Base-by-base conservation (phyloP, 2,888 invertebrate species). In the Lochmaea crataegi region DNA sequence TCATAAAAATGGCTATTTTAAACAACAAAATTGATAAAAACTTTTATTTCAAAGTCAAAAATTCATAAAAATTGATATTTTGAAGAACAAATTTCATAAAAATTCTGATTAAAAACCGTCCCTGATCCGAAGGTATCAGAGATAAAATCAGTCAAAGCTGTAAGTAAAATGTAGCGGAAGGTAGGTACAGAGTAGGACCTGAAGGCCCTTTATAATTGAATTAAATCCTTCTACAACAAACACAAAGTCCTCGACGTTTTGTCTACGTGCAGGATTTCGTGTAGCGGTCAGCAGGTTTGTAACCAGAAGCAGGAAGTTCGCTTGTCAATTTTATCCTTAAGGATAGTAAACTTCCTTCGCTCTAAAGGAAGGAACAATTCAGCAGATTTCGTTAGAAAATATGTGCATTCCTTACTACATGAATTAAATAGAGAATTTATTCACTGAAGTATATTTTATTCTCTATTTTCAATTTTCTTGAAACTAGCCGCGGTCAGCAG, bases 271-370 rank as follows among this genome's bases (percentile, higher is more conserved):
- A 11, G 61, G 61, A 41, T 42, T 63, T 63, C 42, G 42, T 41
- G n/a, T 63, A 42, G 42, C 61, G 51, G 68, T 69, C 68, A 69
- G 68, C 68, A 68, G 58, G 45, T 57, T 58, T 68, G 42, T 42
- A 10, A 67, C 18, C 10, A 22, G 18, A 42, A 63, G 16, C 41
- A 61, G 68, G 63, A 69, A 51, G 68, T 53, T 45, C 41, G 38
- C 61, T 68, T 61, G 68, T 68, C 68, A 51, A 61, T 41, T 61
- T 68, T 61, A 68, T 68, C 61, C 63, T 58, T 38, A 45, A 53
- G 61, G 61, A 61, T 41, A 58, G 68, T 69, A 61, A 68, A 68
- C 26, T 68, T 68, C 58, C 67, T 26, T 45, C 26, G 45, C 16
- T 63, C 11, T 38, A 63, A 42, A 14, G 61, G 61, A 63, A 63